Evolutionary conservation across 2,888 invertebrate genomes (phyloP).

Genomic region (Sthenelais limicola): DNA sequence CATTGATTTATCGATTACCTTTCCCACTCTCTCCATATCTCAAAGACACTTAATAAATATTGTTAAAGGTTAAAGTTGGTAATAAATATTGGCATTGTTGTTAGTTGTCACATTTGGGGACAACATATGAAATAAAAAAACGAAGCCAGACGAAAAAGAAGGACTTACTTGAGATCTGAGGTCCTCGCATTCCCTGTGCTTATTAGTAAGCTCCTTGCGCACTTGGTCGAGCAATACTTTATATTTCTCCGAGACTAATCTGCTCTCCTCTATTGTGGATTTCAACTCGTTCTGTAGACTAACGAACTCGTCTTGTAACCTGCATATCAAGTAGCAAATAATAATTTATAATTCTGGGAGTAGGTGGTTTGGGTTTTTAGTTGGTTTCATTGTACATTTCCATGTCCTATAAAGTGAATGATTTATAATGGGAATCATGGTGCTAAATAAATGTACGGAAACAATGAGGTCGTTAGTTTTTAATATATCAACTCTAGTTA

Average conservation of each 20-base stretch:
- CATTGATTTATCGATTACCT: neutral
- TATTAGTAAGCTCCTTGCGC: constrained; percentile 60
- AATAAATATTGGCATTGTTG: neutral
- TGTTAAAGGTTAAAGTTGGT: neutral
- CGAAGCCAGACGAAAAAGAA: neutral
- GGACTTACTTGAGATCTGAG: constrained; percentile 59
- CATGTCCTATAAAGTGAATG: too few species aligned
- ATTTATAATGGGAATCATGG: too few species aligned
- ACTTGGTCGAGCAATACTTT: constrained; percentile 65
- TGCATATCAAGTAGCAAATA: too few species aligned
- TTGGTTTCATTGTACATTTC: too few species aligned
- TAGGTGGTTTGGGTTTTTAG: too few species aligned
- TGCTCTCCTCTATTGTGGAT: constrained; percentile 68
- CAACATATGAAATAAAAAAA: neutral
- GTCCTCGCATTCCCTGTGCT: constrained; percentile 60
- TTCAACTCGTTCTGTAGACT: constrained; percentile 65
- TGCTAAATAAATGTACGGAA: too few species aligned
- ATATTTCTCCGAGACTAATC: constrained; percentile 70
- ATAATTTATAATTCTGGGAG: too few species aligned
- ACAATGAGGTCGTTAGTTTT: too few species aligned
- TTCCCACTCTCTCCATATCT: neutral
- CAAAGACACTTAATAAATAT: neutral
- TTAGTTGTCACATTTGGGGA: neutral
- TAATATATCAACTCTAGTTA: too few species aligned
- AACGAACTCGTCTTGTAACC: constrained; percentile 68